Base-by-base conservation (phyloP, 2,113 vertebrate genomes). In the Larimichthys polyactis region DNA sequence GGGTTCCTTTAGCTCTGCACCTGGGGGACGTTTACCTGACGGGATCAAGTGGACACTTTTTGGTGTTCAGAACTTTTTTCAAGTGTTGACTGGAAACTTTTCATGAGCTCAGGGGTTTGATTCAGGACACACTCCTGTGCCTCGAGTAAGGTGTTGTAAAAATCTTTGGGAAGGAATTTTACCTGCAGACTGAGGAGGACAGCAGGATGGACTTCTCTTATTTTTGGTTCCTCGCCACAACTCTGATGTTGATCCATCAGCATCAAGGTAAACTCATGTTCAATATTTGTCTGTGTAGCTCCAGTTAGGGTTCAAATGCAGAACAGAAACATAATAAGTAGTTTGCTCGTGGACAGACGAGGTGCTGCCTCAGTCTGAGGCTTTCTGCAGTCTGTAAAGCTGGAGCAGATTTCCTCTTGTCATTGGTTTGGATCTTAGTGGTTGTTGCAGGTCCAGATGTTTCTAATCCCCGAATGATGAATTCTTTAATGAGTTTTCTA, bases 171-270 rank as follows among this genome's bases (percentile, higher is more conserved):
- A 54, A 2, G 58, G 83, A 77, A 3, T 32, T 71, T 70, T 24
- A 62, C 12, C 19, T 15, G 60, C 51, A 55, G 5, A 32, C 14
- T 29, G 48, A 73, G 57, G 17, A 74, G 44, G 10, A n/a, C 0
- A 20, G 11, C 78, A 81, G 48, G 22, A 92, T 93, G 92, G 89
- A 92, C 65, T 36, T 78, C 52, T 32, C 81, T 9, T 58, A 69
- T 54, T 11, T 83, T 1, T 90, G 86, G 76, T 16, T 92, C 19
- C 58, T 93, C 9, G n/a, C 78, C 44, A 29, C 59, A 0, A 58
- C 78, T 4, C 73, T 93, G n/a, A 43, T 81, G 60, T 22, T 92
- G 71, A 57, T 86, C 68, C 89, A 83, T 12, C 87, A 87, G 79
- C 62, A 79, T 22, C 76, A 85, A 86, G 92, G 90, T 93, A 87